Base-by-base conservation (phyloP, 2,797 vertebrate genomes). In the Sebastes kiyomatsui region DNA sequence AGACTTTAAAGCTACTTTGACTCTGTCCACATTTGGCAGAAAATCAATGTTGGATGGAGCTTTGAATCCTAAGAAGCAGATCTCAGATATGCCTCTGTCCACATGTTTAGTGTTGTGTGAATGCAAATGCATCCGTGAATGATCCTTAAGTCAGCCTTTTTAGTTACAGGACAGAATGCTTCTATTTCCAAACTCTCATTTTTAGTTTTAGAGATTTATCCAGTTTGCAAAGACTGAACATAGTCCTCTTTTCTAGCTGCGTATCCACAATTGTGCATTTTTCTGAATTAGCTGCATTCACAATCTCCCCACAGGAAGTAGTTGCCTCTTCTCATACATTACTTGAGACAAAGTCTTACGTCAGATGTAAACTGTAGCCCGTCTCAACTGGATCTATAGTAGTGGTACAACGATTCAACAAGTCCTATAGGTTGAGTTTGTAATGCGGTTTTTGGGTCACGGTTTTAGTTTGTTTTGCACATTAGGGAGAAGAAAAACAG, bases 1-100 rank as follows among this genome's bases (percentile, higher is more conserved):
- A 74, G 33, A 77, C 49, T 60, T 23, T 46, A 46, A 86, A 70
- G 60, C 49, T 20, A n/a, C 32, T 58, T 55, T 35, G 25, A 38
- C 9, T 61, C 23, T 6, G 16, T 35, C n/a, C 4, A 20, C 59
- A 46, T n/a, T 60, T 60, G n/a, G 59, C 54, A 56, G 25, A 52
- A 49, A 72, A 77, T 33, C 28, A 11, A 59, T 66, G 18, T 64
- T 58, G 35, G 9, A 33, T 18, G 38, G 16, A 70, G 61, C 60
- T 60, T 66, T 65, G 27, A 67, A 22, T 42, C 42, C 2, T 1
- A n/a, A 30, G 8, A 52, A 5, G 20, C 14, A 59, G 10, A 14
- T 27, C 33, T 35, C 13, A 67, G 16, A 22, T 16, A 16, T 30
- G 22, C n/a, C 20, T 65, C 73, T 65, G 10, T 25, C 16, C 20